Evolutionary conservation across 2,113 vertebrate genomes (phyloP), one percentile per base, ranked within the genome.

Genomic region (Myotis brandtii): DNA sequence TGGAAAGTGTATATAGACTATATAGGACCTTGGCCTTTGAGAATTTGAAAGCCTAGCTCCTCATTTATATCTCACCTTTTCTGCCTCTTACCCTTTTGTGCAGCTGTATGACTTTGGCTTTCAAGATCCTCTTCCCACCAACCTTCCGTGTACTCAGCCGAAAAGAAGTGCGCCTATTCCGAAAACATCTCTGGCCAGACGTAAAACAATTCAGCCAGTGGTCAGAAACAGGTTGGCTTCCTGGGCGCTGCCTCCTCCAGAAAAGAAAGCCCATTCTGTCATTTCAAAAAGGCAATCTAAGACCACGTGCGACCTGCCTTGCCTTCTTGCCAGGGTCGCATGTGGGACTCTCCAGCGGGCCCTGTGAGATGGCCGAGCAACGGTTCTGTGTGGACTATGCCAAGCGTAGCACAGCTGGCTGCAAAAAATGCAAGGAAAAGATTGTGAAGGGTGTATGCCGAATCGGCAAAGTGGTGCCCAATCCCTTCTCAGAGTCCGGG

Each of bases 351-450:
- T 96, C 95, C 77, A 72, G 94, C 3, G 93, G 93, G 0, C 92
- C 97, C 0, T 98, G 52, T 79, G 96, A 67, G 48, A 99, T 99
- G 99, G 98, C 99, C 0, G 99, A 99, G 48, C 99, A 99, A 97
- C 98, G 99, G 21, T 99, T 99, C 97, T 98, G 99, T 0, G 99
- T 99, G 88, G 99, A 99, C 95, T 99, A 99, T 0, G 99, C 99
- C 97, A 99, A 99, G 94, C 99, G 99, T 0, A 99, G 99, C 89
- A 99, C 99, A 0, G 99, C 99, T 0, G 99, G 99, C 59, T 99
- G 99, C 97, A 99, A 99, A 96, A 99, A 99, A 64, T 99, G 99
- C 98, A 99, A 99, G 95, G 99, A 99, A 95, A 99, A 99, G 97
- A 99, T 99, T 20, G 97, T 98, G 69, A 99, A 99, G 95, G 99